Evolutionary conservation across 2,888 invertebrate species (phyloP), one percentile per base, ranked within the genome.

Genomic region (Xestoiulus laeticollis): DNA sequence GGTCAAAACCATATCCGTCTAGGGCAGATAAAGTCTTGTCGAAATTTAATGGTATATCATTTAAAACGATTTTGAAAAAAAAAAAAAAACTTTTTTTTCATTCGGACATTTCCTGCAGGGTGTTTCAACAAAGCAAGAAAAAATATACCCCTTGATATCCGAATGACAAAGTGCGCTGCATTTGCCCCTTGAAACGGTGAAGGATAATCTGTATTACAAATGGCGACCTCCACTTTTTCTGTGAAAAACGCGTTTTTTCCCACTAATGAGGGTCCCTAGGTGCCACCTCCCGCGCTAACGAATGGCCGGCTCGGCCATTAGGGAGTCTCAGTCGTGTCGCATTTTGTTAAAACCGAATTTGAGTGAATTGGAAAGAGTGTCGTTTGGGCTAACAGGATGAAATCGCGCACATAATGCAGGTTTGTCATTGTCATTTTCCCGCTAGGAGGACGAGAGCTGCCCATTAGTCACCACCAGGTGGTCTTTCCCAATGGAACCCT

Each of bases 391-490:
- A 38, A 38, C 38, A 38, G 38, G 38, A 6, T 6, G 38, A 38
- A 38, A 38, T 38, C 38, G 48, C 48, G 48, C 12, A 10, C 14
- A 10, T 48, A 48, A 48, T 16, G 59, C 59, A 59, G n/a, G n/a
- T 68, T 68, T 22, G 26, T 30, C 30, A 1, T 78, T 30, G 30
- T 78, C 30, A 12, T 78, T 48, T 88, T 85, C 14, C 26, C 38
- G n/a, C 14, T 89, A 95, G 96, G 96, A 91, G 95, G 95, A 91
- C 95, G 97, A 88, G 95, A 96, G 26, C 93, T 98, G 89, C 98
- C 98, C 87, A 97, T 97, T 93, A 98, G 98, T 93, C 95, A 98
- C 91, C 96, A 98, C 91, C 98, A 98, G 92, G 97, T 97, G 91
- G 97, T 98, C 87, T 97, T 96, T 93, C 95, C 96, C 88, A 98